Base-by-base conservation (phyloP, 1,140 invertebrate genomes). In the Octopus bimaculoides region DNA sequence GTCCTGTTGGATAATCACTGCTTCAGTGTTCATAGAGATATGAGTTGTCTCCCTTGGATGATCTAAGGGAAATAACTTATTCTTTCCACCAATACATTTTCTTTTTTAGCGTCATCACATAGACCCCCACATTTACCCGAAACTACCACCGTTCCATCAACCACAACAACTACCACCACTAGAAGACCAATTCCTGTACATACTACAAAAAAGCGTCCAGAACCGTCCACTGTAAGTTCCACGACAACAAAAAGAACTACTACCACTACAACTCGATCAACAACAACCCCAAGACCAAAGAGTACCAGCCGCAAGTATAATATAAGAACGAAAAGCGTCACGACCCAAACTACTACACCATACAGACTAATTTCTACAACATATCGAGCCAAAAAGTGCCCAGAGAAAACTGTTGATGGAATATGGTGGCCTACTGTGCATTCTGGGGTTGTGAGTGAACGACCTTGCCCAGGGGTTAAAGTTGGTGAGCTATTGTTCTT, bases 361-460 rank as follows among this genome's bases (percentile, higher is more conserved):
- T 12, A 66, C 12, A 53, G 7, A 41, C 5, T 41, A 9, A 53
- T 8, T 20, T 14, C 74, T 52, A 75, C 74, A 52, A 75, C 74
- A 75, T 52, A 14, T 9, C 20, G 74, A 75, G 41, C 26, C 14
- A 71, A 20, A 71, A 71, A 71, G 26, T 71, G 66, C 26, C 7
- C 17, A 71, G 66, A 71, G 5, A 9, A 71, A 71, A 17, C 26
- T 71, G 14, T 71, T 41, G 74, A 75, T 10, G 74, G 74, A 75
- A 75, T 75, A 75, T 53, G 26, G 41, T 75, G 74, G 74, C 41
- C 74, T 5, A n/a, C 74, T 41, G 74, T 75, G 41, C 14, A 75
- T 75, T n/a, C 74, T 52, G 74, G 74, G 17, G 74, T 52, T 52
- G 52, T 53, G 5, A 14, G 20, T 52, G 74, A 75, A 41, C 17